Conservation (phyloP, 1,140 invertebrate genomes). For the Melitaea cinxia region DNA sequence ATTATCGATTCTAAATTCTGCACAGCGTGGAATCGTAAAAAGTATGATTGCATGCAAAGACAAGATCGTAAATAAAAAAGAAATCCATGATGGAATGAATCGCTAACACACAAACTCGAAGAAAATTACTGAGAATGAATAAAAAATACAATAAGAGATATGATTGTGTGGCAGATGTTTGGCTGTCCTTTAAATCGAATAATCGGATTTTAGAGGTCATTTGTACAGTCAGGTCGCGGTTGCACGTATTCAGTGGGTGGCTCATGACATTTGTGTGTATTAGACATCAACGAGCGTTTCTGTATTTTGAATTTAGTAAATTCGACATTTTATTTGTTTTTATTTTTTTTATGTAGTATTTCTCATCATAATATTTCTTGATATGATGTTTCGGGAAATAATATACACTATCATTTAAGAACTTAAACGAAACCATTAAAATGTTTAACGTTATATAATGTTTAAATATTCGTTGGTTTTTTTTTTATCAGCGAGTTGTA, state of each 20-base stretch:
- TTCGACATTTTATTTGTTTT: neutral
- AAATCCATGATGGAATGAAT: slow-evolving; percentile 2
- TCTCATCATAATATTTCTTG: neutral
- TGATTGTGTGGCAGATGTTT: slow-evolving; percentile 20
- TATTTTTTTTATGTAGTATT: neutral
- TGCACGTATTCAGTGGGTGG: slow-evolving; percentile 22
- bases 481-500: too few relatives aligned
- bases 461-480: too few relatives aligned
- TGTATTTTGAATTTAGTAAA: too few relatives aligned
- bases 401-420: too few relatives aligned
- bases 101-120: neutral
- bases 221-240: neutral
- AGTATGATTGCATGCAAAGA: neutral
- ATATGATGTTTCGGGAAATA: too few relatives aligned
- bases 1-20: neutral
- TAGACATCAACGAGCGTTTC: slow-evolving; percentile 41
- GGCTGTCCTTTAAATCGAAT: slow-evolving; percentile 12
- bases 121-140: neutral
- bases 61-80: neutral
- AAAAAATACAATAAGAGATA: slow-evolving; percentile 4
- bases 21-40: slow-evolving; percentile 5
- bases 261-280: slow-evolving; percentile 30
- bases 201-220: slow-evolving; percentile 30
- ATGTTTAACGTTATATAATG: too few relatives aligned
- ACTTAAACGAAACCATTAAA: too few relatives aligned